Evolutionary conservation across 2,797 vertebrate genomes (phyloP).

Genomic region (Lutjanus campechanus): DNA sequence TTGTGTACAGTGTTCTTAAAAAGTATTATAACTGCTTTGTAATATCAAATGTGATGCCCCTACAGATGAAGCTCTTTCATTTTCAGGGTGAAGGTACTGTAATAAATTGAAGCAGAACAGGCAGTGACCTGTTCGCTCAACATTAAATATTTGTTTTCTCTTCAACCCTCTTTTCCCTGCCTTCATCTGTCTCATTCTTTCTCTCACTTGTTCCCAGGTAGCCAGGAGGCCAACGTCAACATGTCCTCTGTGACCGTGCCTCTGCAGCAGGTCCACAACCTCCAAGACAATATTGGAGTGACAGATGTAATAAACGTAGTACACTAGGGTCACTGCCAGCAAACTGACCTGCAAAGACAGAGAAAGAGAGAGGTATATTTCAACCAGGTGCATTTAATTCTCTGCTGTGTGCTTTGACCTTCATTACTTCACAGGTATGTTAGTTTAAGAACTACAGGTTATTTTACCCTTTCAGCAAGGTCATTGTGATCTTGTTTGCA

Average conservation of each 20-base stretch:
- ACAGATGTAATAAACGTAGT: conserved; percentile 68
- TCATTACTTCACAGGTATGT: conserved; percentile 39
- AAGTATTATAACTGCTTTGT: not conserved
- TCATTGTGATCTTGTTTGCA: conserved; percentile 46
- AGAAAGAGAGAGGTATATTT: not conserved
- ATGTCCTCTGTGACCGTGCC: conserved; percentile 59
- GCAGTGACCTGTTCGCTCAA: not conserved
- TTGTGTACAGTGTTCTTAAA: not conserved
- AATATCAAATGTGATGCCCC: not conserved
- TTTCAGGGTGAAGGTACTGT: not conserved
- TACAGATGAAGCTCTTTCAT: not conserved
- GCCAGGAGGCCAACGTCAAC: conserved; percentile 79
- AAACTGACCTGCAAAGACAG: conserved; percentile 70
- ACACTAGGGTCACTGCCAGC: conserved; percentile 65
- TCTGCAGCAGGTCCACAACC: conserved; percentile 76
- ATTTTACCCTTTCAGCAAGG: conserved; percentile 47
- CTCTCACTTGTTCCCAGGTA: conserved; percentile 83
- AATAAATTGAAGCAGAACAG: not conserved
- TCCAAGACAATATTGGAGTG: conserved; percentile 70
- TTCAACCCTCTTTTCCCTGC: no score
- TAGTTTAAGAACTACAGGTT: conserved; percentile 55
- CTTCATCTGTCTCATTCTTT: not conserved
- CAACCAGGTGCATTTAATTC: not conserved
- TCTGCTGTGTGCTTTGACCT: conserved; percentile 26
- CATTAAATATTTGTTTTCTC: conserved; percentile 33